Evolutionary conservation across 64 coral and sea anemone species (phyloP), one percentile per base, ranked within the genome.

Genomic region (Montipora sp.): DNA sequence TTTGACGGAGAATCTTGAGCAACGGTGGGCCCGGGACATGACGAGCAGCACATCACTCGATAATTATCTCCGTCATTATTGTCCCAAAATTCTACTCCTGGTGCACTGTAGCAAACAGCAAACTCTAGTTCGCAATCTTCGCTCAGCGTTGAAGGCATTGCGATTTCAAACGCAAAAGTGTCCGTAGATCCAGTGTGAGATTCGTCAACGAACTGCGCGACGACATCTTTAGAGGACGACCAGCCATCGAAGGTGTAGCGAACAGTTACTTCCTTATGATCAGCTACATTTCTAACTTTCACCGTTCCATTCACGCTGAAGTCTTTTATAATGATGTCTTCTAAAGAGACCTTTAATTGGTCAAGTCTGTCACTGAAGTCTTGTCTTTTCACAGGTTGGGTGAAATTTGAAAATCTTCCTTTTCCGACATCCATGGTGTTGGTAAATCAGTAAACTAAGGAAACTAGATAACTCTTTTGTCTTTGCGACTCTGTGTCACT

Each of bases 1-100:
- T 16, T 63, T 63, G 14, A 15, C 0, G 60, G 60, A 7, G 60
- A 63, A 12, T 12, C 3, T 3, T 15, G 14, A 16, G 60, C 9
- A 12, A 63, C 60, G 14, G 11, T 14, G 13, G 36, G 36, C 36
- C 36, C 36, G 36, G 13, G 60, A 1, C 60, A 3, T 36, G 87
- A 75, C 8, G 92, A 83, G 58, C 83, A 89, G 63, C 89, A 94
- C 59, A 94, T 94, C 18, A 98, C 49, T 24, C 89, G 88, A 72
- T 94, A 99, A 63, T 99, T 99, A 36, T 99, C 95, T 1, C 94
- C 94, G 57, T 77, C 77, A 7, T 99, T 96, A 77, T 96, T 99
- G 81, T 99, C 98, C 98, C 98, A 99, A 80, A 94, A 94, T 87
- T 89, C 77, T 10, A 76, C 57, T 80, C 95, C 98, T 7, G 84